Conservation (phyloP, 2,888 invertebrate genomes). For the Nephrotoma flavescens region DNA sequence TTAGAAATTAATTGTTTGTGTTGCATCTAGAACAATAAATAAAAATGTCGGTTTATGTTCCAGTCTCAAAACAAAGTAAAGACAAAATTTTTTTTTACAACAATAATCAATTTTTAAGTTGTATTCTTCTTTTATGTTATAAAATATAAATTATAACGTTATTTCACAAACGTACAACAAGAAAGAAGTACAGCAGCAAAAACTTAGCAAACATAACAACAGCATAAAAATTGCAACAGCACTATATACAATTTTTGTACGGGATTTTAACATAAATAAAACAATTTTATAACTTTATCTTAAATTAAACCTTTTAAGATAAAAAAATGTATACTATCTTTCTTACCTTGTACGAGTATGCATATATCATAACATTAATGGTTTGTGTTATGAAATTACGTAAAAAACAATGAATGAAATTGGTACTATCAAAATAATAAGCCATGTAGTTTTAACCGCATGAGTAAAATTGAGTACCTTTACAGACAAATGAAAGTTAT, state of each 20-base stretch:
- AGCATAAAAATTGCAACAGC: not conserved
- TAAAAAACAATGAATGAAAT: not conserved
- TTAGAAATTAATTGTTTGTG: not conserved
- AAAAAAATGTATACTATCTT: not conserved
- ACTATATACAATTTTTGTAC: not conserved
- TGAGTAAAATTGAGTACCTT: not conserved
- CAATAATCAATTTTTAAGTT: not conserved
- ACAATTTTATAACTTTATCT: not conserved
- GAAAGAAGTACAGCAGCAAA: not conserved
- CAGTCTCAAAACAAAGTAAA: not conserved
- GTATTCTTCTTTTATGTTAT: not conserved
- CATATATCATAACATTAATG: no score
- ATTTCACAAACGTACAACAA: not conserved
- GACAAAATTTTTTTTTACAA: not conserved
- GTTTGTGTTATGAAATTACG: no score
- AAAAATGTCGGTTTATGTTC: not conserved
- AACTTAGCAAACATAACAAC: not conserved
- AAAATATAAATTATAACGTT: not conserved
- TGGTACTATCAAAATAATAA: not conserved
- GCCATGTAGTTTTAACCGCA: not conserved
- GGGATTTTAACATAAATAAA: not conserved
- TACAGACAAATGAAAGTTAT: no score
- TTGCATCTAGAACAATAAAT: not conserved
- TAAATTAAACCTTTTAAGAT: not conserved
- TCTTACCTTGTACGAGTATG: no score